These are phyloP conservation scores for Epinotia nisella DNA, from an alignment of 2,888 invertebrate species.

Conservation along the genomic window DNA sequence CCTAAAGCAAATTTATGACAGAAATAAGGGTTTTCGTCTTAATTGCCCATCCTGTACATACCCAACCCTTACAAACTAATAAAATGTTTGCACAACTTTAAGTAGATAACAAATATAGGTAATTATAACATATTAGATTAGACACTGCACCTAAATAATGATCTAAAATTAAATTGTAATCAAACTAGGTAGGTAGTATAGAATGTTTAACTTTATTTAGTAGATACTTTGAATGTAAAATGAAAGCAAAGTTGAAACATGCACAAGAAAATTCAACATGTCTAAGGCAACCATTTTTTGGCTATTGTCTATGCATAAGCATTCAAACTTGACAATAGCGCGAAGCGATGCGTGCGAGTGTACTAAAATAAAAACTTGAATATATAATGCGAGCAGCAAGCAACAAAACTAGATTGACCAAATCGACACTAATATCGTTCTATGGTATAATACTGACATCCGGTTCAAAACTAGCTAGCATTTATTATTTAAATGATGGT, in stretches of 20 bases:
- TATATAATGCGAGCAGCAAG: not conserved
- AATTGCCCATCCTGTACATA: too few species aligned
- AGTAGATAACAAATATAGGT: not conserved
- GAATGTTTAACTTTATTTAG: not conserved
- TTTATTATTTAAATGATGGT: conserved; percentile 36
- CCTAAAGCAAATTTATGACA: too few species aligned
- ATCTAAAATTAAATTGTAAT: not conserved
- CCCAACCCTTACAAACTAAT: too few species aligned
- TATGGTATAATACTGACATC: conserved; percentile 21
- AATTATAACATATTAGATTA: not conserved
- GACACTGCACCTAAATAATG: not conserved
- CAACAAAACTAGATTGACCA: conserved; percentile 10
- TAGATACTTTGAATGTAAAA: not conserved
- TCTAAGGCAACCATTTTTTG: not conserved
- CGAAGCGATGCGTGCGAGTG: not conserved
- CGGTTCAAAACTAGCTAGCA: conserved; percentile 39
- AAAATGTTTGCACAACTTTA: not conserved
- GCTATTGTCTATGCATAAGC: not conserved
- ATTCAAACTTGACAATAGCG: too few species aligned
- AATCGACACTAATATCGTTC: conserved; percentile 15
- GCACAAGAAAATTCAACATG: not conserved
- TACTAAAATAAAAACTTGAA: not conserved
- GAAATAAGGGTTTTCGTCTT: too few species aligned
- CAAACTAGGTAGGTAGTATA: not conserved
- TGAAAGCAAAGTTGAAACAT: not conserved